phyloP scores from a whole-genome alignment of 1,140 invertebrate species.

The Drosophila pruinosa region DNA sequence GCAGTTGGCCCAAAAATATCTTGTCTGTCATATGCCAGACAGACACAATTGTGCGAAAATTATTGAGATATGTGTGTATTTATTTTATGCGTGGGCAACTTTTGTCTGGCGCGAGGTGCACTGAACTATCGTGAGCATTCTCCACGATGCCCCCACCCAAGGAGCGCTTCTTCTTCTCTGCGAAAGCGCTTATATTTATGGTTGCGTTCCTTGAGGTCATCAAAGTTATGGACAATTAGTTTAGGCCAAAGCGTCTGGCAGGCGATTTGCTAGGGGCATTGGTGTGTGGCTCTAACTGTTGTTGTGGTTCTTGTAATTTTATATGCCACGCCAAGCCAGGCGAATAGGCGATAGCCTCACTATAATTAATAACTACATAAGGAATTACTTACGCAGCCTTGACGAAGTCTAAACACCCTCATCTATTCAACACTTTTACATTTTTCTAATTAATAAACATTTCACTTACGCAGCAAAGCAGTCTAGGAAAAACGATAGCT shows the following conservation, averaged over 20 bases:
- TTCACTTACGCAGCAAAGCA: background rate
- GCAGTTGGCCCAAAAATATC: slow-evolving; percentile 47
- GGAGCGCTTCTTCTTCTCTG: background rate
- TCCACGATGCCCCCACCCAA: background rate
- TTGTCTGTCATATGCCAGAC: background rate
- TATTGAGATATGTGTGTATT: slow-evolving; percentile 42
- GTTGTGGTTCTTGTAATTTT: slow-evolving; percentile 48
- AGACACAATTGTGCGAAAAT: slow-evolving; percentile 16
- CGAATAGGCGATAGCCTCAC: slow-evolving; percentile 23
- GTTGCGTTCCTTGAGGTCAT: slow-evolving; percentile 66
- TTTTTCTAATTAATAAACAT: background rate
- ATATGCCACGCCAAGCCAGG: slow-evolving; percentile 42
- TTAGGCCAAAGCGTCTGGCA: slow-evolving; percentile 41
- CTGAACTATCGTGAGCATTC: slow-evolving; percentile 34
- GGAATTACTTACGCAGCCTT: background rate
- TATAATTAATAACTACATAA: slow-evolving; percentile 49
- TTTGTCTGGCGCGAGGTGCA: slow-evolving; percentile 40
- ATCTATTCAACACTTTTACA: background rate
- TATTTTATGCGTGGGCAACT: slow-evolving; percentile 22
- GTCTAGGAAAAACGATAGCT: background rate
- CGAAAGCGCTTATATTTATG: slow-evolving; percentile 18
- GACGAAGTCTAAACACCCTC: slow-evolving; percentile 37
- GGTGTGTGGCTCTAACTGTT: background rate
- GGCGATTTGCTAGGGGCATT: slow-evolving; percentile 62
- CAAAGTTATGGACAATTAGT: slow-evolving; percentile 67